phyloP scores from a whole-genome alignment of 2,113 vertebrate genomes.

The Mesitornis unicolor region DNA sequence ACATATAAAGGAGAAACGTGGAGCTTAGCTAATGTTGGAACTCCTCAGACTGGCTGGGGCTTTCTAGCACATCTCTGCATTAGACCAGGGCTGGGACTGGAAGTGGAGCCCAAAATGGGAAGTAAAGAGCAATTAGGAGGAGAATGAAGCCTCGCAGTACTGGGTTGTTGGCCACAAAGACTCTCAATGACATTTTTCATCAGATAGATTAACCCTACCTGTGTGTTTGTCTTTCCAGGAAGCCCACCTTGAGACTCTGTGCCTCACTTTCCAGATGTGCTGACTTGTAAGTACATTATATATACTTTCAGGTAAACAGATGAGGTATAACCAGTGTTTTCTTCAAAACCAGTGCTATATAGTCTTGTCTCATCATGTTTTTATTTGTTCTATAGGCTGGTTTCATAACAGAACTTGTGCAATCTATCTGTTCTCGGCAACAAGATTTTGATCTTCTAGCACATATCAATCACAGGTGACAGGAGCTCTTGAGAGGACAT shows the following conservation, averaged over 20 bases:
- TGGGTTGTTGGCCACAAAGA: not conserved
- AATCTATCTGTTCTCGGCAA: not conserved
- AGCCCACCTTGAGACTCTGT: not conserved
- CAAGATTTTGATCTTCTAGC: not conserved
- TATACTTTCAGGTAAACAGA: not conserved
- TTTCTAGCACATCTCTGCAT: not conserved
- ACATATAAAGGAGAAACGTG: not conserved
- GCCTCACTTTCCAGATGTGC: not conserved
- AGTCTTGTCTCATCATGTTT: not conserved
- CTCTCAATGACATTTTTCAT: not conserved
- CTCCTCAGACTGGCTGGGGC: not conserved
- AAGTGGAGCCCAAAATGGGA: not conserved
- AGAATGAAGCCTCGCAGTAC: not conserved
- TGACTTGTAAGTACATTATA: not conserved
- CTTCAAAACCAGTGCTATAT: not conserved
- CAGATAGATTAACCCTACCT: not conserved
- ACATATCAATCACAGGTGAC: not conserved
- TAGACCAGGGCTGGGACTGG: not conserved
- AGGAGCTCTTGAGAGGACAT: not conserved
- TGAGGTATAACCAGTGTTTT: not conserved
- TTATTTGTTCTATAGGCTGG: not conserved
- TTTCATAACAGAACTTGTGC: constrained; percentile 16
- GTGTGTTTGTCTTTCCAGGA: not conserved
- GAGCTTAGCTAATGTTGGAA: not conserved
- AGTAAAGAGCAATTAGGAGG: not conserved